Conservation (phyloP, 2,113 vertebrate species). For the Rissa tridactyla region DNA sequence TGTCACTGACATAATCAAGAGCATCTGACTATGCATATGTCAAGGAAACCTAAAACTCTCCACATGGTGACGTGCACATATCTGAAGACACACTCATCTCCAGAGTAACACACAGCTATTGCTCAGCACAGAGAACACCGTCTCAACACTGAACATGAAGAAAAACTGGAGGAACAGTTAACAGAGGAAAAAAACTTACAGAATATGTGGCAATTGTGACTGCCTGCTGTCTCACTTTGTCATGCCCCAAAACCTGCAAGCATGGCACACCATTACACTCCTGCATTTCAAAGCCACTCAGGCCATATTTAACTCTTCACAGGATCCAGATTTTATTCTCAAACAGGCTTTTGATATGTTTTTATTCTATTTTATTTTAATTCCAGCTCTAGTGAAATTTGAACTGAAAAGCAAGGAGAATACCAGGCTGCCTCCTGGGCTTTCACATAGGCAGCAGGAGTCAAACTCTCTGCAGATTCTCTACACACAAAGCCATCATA, state of each 20-base stretch:
- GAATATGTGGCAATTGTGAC: neutral
- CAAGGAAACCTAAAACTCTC: neutral
- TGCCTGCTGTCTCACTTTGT: neutral
- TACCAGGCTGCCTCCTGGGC: neutral
- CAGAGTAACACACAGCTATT: neutral
- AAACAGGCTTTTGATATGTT: neutral
- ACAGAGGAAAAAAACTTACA: neutral
- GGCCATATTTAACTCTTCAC: neutral
- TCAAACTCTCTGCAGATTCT: neutral
- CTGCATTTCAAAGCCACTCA: neutral
- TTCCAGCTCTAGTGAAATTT: neutral
- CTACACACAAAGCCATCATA: neutral
- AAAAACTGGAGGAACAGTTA: neutral
- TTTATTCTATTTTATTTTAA: neutral
- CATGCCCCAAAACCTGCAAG: neutral
- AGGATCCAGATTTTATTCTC: neutral
- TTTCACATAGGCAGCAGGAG: neutral
- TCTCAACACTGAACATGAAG: neutral
- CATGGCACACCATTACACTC: neutral
- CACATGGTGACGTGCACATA: rapidly evolving
- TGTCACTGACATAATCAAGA: neutral
- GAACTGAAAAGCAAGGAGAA: neutral
- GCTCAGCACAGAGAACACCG: neutral
- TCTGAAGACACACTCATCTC: neutral
- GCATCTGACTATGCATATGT: neutral